Evolutionary conservation across 53 echinoderm and acorn worm genomes (phyloP).

Genomic region (Holothuria leucospilota): DNA sequence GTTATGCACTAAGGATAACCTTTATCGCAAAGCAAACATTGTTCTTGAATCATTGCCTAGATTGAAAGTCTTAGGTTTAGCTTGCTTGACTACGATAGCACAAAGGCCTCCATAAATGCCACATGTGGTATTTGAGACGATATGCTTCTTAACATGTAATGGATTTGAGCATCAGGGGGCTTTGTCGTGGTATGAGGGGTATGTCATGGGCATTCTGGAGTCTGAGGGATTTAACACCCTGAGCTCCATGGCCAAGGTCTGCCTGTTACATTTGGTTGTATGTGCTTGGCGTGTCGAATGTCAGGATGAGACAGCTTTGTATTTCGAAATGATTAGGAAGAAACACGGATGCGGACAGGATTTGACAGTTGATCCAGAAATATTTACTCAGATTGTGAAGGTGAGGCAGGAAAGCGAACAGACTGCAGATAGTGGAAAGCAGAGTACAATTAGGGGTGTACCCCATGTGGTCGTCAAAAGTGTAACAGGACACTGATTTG

Average conservation of each 20-base stretch:
- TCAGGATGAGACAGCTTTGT: neutral
- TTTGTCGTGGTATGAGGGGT: slow-evolving; percentile 42
- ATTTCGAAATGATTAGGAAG: neutral
- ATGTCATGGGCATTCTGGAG: slow-evolving; percentile 3
- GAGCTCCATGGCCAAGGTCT: neutral
- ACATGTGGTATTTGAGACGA: slow-evolving; percentile 25
- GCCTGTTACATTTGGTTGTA: neutral
- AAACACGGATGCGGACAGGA: slow-evolving; percentile 1
- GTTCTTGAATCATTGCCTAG: too few relatives aligned
- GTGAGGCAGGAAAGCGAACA: neutral
- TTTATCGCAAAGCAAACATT: too few relatives aligned
- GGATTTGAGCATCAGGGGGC: slow-evolving; percentile 44
- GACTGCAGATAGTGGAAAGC: neutral
- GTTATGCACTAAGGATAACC: too few relatives aligned
- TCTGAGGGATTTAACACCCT: slow-evolving; percentile 17
- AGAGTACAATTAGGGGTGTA: neutral
- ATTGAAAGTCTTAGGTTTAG: too few relatives aligned
- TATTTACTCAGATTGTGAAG: slow-evolving; percentile 17
- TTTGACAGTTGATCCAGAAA: slow-evolving; percentile 3
- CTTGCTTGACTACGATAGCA: too few relatives aligned
- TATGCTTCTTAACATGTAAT: slow-evolving; percentile 2
- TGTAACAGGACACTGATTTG: slow-evolving; percentile 1
- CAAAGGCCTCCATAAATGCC: slow-evolving; percentile 4
- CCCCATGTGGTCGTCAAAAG: slow-evolving; percentile 18
- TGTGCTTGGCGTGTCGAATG: too few relatives aligned